phyloP scores from a whole-genome alignment of 2,797 vertebrate genomes.

The Xerus rutilus region DNA sequence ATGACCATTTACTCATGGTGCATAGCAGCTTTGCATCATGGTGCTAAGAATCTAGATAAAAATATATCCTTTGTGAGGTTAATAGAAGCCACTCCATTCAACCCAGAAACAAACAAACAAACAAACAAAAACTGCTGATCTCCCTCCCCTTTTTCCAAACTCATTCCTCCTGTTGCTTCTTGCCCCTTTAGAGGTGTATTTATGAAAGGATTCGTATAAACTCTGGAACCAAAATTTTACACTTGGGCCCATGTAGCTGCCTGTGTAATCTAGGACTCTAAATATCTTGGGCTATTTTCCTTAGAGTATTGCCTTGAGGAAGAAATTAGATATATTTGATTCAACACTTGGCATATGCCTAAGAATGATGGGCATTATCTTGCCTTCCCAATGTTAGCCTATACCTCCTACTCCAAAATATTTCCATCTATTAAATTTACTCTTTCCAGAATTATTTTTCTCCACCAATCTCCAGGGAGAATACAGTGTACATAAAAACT shows the following conservation, averaged over 20 bases:
- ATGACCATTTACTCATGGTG: too few relatives aligned
- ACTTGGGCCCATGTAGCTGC: background rate
- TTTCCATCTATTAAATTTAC: background rate
- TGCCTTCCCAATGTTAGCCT: background rate
- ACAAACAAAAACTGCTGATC: background rate
- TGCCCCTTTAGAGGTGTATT: background rate
- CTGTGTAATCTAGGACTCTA: background rate
- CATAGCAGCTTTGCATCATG: background rate
- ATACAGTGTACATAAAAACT: background rate
- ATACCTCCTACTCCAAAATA: background rate
- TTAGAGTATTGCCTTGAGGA: background rate
- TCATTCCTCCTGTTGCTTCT: constrained; percentile 4
- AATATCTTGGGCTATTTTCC: background rate
- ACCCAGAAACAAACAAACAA: background rate
- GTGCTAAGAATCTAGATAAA: background rate
- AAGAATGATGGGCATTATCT: background rate
- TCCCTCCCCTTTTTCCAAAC: too few relatives aligned
- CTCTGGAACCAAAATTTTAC: background rate
- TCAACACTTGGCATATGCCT: background rate
- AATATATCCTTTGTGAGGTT: background rate
- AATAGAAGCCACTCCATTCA: background rate
- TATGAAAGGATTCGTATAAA: background rate
- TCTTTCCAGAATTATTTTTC: constrained; percentile 1
- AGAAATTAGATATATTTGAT: background rate
- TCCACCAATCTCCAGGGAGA: background rate